Base-by-base conservation (phyloP, 2,888 invertebrate genomes). In the Eilema depressum region DNA sequence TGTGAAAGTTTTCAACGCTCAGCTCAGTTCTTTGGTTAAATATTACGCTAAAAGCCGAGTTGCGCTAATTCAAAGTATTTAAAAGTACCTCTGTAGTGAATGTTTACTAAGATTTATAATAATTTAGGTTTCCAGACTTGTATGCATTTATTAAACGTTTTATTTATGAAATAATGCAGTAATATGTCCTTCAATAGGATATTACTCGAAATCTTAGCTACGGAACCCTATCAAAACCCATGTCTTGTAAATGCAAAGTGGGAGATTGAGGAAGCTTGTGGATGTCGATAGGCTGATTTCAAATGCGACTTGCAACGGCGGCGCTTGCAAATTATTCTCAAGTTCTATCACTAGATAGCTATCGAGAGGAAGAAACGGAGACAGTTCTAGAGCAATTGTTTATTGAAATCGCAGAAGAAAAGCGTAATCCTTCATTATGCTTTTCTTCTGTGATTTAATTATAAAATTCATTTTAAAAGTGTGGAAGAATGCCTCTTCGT, bases 1-100 rank as follows among this genome's bases (percentile, higher is more conserved):
- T 23, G 47, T 59, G 53, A 65, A 69, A 56, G 33, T 61, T 69
- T 60, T 25, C 11, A 33, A 61, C 11, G 20, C 64, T 41, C 11
- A 69, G 23, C 17, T 47, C 14, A 57, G 57, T 26, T 33, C 23
- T 28, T 37, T 47, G 25, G 62, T 28, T 57, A 11, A 37, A 37
- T 57, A 56, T 28, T 28, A 41, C 28, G 10, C 11, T 59, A 33
- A 41, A 64, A 59, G 12, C n/a, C 12, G 26, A 14, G 10, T 14
- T 33, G 11, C 37, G 26, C n/a, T 66, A 41, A 41, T 59, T 66
- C 59, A 41, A 25, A 59, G 26, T 41, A 11, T 57, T 25, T 25
- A 25, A 47, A 47, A 47, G 5, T 20, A 3, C 25, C 28, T 56
- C 47, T 25, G 7, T 57, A 23, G 33, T 25, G 17, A 3, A 33